A percentile compares a stretch with the other conserved stretches of the same genome.
These are phyloP conservation scores for Xenopus tropicalis DNA, from an alignment of 2,113 vertebrate genomes.

Conservation along the genomic window UCB_Xtro_10.0 CM004452.2:40042501-40043000, in stretches of 20 bases:
- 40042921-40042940: background rate
- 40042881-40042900: background rate
- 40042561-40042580: background rate
- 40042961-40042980: background rate
- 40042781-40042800: too few species aligned
- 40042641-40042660: background rate
- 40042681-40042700: too few species aligned
- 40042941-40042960: background rate
- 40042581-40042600: background rate
- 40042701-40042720: too few species aligned
- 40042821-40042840: too few species aligned
- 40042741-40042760: too few species aligned
- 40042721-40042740: too few species aligned
- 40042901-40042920: background rate
- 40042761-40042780: too few species aligned
- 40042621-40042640: background rate
- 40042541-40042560: too few species aligned
- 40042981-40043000: background rate
- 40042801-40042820: too few species aligned
- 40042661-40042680: too few species aligned
- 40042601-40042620: background rate
- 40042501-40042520: constrained; percentile 87
- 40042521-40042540: constrained; percentile 72
- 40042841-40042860: too few species aligned
- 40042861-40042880: too few species aligned